Base-by-base conservation (phyloP, 2,888 invertebrate species). In the Agrochola circellaris region DNA sequence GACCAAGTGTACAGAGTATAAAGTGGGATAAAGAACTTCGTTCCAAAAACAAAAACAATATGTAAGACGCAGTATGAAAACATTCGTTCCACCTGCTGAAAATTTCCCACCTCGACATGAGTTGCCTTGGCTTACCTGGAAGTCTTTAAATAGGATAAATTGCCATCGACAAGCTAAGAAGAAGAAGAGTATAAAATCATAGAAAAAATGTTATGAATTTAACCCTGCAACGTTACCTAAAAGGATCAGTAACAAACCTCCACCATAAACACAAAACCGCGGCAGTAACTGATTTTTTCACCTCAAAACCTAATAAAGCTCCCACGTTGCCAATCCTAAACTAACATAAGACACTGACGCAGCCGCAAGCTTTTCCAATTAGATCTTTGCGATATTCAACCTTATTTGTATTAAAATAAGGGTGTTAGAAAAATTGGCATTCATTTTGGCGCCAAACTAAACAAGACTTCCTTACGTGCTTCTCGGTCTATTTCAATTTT, bases 401-500 rank as follows among this genome's bases (percentile, higher is more conserved):
- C 84, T 82, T 93, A 89, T 62, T 0, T 0, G 7, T 17, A 4
- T 60, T 2, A 65, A 6, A 69, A 89, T 88, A 93, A 89, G 82
- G 85, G 51, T 75, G 77, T 76, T 60, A 13, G 15, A 77, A 61
- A 61, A 68, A 64, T 75, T 74, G 78, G 73, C 76, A 75, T 72
- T 78, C 70, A 80, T 81, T 85, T 87, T 80, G 81, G 77, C 62
- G 83, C 75, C 85, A 87, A 91, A 86, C 85, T 90, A 89, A 90
- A 90, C 86, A 90, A 89, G 90, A 82, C 85, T 90, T 90, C 87
- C 90, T 89, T 90, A 88, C 89, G 90, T 92, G 90, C 88, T 87
- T 83, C 83, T 82, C 89, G 90, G 89, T 91, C 89, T 89, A 90
- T 92, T 91, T 89, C 90, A 88, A 90, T 92, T 92, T 90, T 87